Evolutionary conservation across 1,140 invertebrate species (phyloP), one percentile per base, ranked within the genome.

Genomic region (Cherax quadricarinatus): DNA sequence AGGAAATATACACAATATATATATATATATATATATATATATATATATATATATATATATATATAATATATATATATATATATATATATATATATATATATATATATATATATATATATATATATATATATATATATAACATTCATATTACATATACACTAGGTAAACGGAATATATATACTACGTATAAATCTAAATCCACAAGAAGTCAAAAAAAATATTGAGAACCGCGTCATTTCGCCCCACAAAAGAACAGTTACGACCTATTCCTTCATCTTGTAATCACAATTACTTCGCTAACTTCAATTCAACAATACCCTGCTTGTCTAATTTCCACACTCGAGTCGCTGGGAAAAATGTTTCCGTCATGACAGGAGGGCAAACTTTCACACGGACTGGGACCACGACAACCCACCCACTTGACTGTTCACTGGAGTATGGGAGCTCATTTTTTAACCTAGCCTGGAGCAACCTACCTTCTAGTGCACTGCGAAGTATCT

Each of bases 391-490:
- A 81, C 80, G 88, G 80, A 89, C 88, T 62, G 41, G 18, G 49
- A 24, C 18, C 70, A 79, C 73, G 89, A 85, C 73, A 70, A 51
- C 24, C 53, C 24, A 66, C 60, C 82, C 89, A 91, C 89, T 91
- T 86, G 51, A 91, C 83, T 91, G 89, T 86, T 78, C 89, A 91
- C 53, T 91, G 53, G 75, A 66, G 70, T 85, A 86, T 85, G 82
- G 89, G 51, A 41, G 24, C 60, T 48, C 73, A 41, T 82, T 78
- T 78, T 90, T 53, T 78, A 24, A 16, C 30, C 75, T 24, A 78
- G 53, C 14, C 53, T 57, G 53, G 9, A 57, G 9, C 3, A 57
- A 57, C 53, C 53, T 57, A 14, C 3, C 53, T 14, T 57, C 53
- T 14, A 57, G 2, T 14, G 14, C 53, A 41, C 30, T 41, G 30